Evolutionary conservation across 1,140 invertebrate genomes (phyloP).

Genomic region (Spodoptera frugiperda): DNA sequence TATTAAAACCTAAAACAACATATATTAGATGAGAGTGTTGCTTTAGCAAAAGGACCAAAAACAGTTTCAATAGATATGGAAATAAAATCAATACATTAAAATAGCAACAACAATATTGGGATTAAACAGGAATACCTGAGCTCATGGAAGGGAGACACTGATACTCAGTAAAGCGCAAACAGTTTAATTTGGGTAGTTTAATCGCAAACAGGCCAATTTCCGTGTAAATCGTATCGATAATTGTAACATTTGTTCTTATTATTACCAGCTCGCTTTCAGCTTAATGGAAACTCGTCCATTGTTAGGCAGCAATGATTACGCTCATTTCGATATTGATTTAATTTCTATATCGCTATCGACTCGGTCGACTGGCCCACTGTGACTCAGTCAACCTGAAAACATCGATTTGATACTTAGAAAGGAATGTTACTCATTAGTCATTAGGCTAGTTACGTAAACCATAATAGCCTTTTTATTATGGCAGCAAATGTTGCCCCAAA

Average conservation of each 20-base stretch:
- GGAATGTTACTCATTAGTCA: slow-evolving; percentile 5
- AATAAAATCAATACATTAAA: no score
- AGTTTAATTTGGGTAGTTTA: slow-evolving; percentile 78
- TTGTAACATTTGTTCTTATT: slow-evolving; percentile 79
- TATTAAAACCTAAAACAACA: no score
- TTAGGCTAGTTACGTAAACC: not conserved
- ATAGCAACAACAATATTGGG: not conserved
- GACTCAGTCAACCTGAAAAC: slow-evolving; percentile 19
- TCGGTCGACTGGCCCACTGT: slow-evolving; percentile 14
- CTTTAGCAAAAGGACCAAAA: no score
- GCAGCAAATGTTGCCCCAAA: slow-evolving; percentile 15
- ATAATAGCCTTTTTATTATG: slow-evolving; percentile 18
- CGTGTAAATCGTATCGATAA: slow-evolving; percentile 74
- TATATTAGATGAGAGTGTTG: no score
- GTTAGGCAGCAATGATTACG: slow-evolving; percentile 60
- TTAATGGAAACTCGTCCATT: slow-evolving; percentile 56
- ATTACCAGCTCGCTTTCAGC: slow-evolving; percentile 62
- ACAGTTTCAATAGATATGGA: no score
- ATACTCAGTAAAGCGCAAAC: slow-evolving; percentile 73
- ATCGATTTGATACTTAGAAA: slow-evolving; percentile 19
- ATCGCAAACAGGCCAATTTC: slow-evolving; percentile 71
- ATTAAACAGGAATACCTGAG: not conserved
- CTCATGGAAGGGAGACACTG: slow-evolving; percentile 64
- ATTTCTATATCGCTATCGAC: slow-evolving; percentile 33
- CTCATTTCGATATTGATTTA: slow-evolving; percentile 66